Percentiles rank a stretch among this genome's conserved stretches.
phyloP scores from a whole-genome alignment of 1,140 invertebrate species.

The Aphaenogaster ashmeadi region DNA sequence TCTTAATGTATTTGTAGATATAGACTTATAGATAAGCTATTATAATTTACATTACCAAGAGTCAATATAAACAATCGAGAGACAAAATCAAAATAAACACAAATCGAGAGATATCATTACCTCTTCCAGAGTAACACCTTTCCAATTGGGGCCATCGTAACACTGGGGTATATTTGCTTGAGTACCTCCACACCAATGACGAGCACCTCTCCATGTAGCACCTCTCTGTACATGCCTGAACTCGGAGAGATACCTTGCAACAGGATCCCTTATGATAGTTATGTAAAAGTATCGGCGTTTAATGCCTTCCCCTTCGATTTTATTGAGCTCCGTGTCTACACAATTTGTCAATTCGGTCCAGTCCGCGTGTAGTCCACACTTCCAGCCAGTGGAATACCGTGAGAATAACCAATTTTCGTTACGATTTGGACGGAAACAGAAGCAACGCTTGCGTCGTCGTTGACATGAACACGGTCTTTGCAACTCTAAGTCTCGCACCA shows the following conservation, averaged over 20 bases:
- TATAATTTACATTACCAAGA: constrained; percentile 18
- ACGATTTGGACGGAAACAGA: constrained; percentile 96
- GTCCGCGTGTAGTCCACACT: constrained; percentile 99
- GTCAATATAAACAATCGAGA: not conserved
- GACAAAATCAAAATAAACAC: not conserved
- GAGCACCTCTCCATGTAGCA: constrained; percentile 97
- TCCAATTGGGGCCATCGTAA: constrained; percentile 91
- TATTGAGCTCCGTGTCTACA: constrained; percentile 95
- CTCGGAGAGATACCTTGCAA: constrained; percentile 96
- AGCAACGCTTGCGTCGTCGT: constrained; percentile 94
- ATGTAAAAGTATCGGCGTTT: constrained; percentile 98
- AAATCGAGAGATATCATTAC: constrained; percentile 69
- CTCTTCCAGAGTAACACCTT: constrained; percentile 88
- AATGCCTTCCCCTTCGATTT: constrained; percentile 93
- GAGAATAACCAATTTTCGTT: constrained; percentile 99
- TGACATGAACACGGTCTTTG: constrained; percentile 96
- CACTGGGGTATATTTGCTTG: constrained; percentile 93
- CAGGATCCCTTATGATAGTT: constrained; percentile 97
- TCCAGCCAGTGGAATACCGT: constrained; percentile 99
- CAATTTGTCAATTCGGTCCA: constrained; percentile 98
- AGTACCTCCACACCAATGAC: constrained; percentile 96
- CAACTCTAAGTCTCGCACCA: constrained; percentile 97
- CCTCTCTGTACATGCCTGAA: constrained; percentile 98
- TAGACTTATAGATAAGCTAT: constrained; percentile 36
- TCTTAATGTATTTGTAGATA: constrained; percentile 68